Percentiles rank a stretch among this genome's conserved stretches.
Conservation (phyloP, 2,888 invertebrate species). For the Drosophila paranaensis region DNA sequence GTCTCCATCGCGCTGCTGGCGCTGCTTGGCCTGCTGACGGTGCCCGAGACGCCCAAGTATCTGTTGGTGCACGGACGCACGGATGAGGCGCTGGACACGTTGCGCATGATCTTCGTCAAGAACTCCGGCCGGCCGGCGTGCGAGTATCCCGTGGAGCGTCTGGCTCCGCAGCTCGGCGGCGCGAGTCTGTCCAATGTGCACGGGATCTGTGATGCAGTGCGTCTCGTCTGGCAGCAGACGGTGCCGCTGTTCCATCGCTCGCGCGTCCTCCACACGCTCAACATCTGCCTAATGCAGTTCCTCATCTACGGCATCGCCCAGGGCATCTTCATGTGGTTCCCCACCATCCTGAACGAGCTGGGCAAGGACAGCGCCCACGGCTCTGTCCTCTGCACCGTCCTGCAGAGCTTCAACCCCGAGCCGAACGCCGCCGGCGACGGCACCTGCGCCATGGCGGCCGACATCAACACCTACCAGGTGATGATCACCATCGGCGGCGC, state of each 20-base stretch:
- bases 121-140: conserved; percentile 85
- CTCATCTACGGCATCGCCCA: conserved; percentile 80
- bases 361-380: conserved; percentile 80
- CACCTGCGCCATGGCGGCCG: conserved; percentile 86
- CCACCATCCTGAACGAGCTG: conserved; percentile 81
- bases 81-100: conserved; percentile 87
- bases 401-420: conserved; percentile 41
- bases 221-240: conserved; percentile 82
- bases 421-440: background rate
- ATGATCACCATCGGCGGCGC: conserved; percentile 89
- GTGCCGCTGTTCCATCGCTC: conserved; percentile 77
- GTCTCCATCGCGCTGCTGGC: conserved; percentile 88
- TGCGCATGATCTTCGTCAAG: conserved; percentile 87
- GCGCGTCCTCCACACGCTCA: conserved; percentile 76
- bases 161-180: conserved; percentile 68
- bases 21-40: conserved; percentile 86
- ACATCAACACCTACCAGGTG: conserved; percentile 87
- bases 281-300: conserved; percentile 79
- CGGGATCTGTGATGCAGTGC: conserved; percentile 73
- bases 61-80: conserved; percentile 87
- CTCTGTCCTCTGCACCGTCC: conserved; percentile 76
- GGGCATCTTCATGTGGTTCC: conserved; percentile 84
- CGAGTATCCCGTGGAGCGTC: conserved; percentile 86
- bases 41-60: conserved; percentile 93
- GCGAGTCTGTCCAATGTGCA: conserved; percentile 76